phyloP scores from a whole-genome alignment of 2,113 vertebrate genomes.

The Apteryx mantelli region DNA sequence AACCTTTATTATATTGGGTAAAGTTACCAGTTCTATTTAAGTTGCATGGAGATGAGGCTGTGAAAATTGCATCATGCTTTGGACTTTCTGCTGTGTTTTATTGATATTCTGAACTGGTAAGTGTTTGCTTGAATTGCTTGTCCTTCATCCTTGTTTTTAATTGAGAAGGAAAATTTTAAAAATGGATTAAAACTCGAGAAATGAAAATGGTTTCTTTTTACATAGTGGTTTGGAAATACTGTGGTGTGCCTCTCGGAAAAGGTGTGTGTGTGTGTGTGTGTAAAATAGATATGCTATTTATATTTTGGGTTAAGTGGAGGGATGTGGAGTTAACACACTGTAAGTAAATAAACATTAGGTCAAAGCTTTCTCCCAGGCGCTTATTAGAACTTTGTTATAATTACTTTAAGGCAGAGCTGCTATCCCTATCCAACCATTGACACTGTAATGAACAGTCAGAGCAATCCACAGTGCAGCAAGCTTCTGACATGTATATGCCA shows the following conservation, averaged over 20 bases:
- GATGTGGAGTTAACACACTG: background rate
- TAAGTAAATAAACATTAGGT: background rate
- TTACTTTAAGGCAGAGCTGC: background rate
- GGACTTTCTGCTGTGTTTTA: background rate
- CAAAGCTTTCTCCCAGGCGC: background rate
- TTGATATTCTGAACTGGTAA: background rate
- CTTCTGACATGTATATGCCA: rapidly evolving
- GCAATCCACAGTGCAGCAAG: background rate
- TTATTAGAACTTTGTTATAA: background rate
- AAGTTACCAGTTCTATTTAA: background rate
- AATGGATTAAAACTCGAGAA: background rate
- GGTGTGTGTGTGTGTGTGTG: too few relatives aligned
- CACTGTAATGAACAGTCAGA: background rate
- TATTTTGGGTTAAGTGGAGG: background rate
- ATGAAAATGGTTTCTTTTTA: background rate
- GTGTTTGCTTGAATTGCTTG: background rate
- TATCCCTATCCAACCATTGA: background rate
- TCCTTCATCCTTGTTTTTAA: background rate
- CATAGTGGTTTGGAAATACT: background rate
- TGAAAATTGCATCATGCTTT: background rate
- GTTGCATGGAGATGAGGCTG: background rate
- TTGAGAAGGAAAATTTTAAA: background rate
- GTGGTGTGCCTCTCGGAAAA: background rate
- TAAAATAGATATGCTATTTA: background rate
- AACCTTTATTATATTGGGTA: background rate